phyloP scores from a whole-genome alignment of 2,888 invertebrate species.

The Phanerotoma sp. region DNA sequence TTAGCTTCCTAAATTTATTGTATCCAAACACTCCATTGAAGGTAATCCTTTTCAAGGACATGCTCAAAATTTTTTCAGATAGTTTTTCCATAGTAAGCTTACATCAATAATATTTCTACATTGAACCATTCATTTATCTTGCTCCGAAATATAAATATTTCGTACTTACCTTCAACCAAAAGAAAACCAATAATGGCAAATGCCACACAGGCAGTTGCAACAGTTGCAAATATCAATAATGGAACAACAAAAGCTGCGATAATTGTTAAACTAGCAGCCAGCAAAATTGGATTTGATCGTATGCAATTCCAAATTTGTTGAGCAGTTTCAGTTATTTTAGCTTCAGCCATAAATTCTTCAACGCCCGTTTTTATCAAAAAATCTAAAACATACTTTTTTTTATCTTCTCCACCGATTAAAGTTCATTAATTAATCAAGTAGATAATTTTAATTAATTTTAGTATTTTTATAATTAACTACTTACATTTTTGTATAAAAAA shows the following conservation, averaged over 20 bases:
- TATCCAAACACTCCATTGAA: no score
- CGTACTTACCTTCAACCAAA: slow-evolving; percentile 30
- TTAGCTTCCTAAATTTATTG: no score
- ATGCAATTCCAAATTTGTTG: slow-evolving; percentile 25
- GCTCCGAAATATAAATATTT: neutral
- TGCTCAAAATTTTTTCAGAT: no score
- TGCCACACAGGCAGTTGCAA: slow-evolving; percentile 31
- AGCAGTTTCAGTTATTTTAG: slow-evolving; percentile 31
- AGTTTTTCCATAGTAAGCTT: no score
- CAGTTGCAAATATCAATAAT: slow-evolving; percentile 29
- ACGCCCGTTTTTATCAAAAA: no score
- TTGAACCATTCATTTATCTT: no score
- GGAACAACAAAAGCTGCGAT: slow-evolving; percentile 28
- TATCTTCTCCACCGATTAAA: slow-evolving; percentile 3
- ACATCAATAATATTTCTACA: no score
- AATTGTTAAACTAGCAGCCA: slow-evolving; percentile 22
- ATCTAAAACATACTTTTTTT: slow-evolving; percentile 27
- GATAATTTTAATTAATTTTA: neutral
- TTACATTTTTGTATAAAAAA: neutral
- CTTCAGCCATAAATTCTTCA: slow-evolving; percentile 31
- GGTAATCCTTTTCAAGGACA: no score
- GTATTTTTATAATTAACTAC: neutral
- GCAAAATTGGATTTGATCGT: slow-evolving; percentile 29
- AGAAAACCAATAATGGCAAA: slow-evolving; percentile 33
- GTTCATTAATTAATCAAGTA: neutral